Conservation (phyloP, 2,888 invertebrate genomes). For the Nysson spinosus region DNA sequence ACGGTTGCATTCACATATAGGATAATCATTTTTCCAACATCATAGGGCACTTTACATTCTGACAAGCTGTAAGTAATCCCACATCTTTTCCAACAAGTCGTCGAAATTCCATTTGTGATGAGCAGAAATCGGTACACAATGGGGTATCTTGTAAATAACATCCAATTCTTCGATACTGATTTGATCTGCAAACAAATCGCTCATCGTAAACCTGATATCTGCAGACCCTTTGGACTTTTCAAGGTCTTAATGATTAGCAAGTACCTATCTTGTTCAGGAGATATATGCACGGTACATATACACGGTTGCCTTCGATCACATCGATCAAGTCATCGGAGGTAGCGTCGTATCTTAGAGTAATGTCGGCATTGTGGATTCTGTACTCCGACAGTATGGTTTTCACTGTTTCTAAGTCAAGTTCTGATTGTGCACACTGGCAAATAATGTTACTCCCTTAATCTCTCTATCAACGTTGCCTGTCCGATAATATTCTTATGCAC, state of each 20-base stretch:
- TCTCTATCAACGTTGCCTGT: slow-evolving; percentile 15
- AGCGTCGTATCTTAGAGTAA: slow-evolving; percentile 95
- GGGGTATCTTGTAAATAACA: slow-evolving; percentile 99
- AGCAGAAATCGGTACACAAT: slow-evolving; percentile 99
- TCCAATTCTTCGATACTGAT: slow-evolving; percentile 97
- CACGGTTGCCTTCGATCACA: slow-evolving; percentile 98
- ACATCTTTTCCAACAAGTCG: slow-evolving; percentile 97
- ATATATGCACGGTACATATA: slow-evolving; percentile 99
- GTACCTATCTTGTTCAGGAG: slow-evolving; percentile 98
- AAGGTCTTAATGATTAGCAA: slow-evolving; percentile 15
- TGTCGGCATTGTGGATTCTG: slow-evolving; percentile 99
- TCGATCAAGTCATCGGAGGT: slow-evolving; percentile 99
- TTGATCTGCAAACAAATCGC: slow-evolving; percentile 82
- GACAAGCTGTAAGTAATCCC: slow-evolving; percentile 96
- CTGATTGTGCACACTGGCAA: slow-evolving; percentile 88
- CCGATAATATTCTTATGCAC: slow-evolving; percentile 16
- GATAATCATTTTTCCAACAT: too few relatives aligned
- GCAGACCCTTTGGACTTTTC: neutral
- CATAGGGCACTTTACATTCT: slow-evolving; percentile 91
- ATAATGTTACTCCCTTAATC: slow-evolving; percentile 23
- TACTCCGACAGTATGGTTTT: slow-evolving; percentile 98
- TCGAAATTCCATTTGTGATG: slow-evolving; percentile 99
- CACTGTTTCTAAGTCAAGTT: slow-evolving; percentile 95
- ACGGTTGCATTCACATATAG: too few relatives aligned
- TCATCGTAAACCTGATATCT: neutral